These are phyloP conservation scores for Anableps anableps DNA, from an alignment of 2,797 vertebrate genomes.

Conservation along the genomic window DNA sequence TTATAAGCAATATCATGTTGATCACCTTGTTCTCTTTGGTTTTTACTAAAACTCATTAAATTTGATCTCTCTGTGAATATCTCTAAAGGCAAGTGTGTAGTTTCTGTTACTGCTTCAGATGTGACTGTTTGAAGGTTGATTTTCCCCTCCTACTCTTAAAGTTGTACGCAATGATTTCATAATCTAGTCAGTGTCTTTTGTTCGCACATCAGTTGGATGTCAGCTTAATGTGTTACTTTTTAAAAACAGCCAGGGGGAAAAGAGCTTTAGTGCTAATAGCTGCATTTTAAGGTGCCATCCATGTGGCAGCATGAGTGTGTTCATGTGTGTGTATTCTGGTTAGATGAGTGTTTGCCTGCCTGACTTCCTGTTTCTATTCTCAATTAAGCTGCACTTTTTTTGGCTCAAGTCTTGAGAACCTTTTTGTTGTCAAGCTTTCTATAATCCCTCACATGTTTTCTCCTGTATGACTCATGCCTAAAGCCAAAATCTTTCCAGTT, in stretches of 20 bases:
- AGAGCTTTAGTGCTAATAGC: slow-evolving; percentile 22
- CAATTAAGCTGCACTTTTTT: slow-evolving; percentile 44
- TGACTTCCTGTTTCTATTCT: slow-evolving; percentile 32
- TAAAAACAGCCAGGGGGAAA: slow-evolving; percentile 20
- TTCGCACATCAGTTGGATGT: slow-evolving; percentile 43
- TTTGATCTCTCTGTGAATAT: background rate
- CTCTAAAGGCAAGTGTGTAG: background rate
- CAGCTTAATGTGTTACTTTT: slow-evolving; percentile 44
- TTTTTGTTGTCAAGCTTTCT: slow-evolving; percentile 54
- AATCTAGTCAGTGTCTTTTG: slow-evolving; percentile 43
- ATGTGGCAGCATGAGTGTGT: background rate
- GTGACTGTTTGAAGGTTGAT: slow-evolving; percentile 14
- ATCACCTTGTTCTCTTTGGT: background rate
- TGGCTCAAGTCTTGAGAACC: slow-evolving; percentile 22
- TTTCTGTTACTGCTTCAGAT: background rate
- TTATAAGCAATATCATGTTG: background rate
- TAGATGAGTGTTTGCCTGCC: slow-evolving; percentile 20
- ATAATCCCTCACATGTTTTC: slow-evolving; percentile 45
- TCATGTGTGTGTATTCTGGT: background rate
- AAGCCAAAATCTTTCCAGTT: slow-evolving; percentile 37
- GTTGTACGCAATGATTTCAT: slow-evolving; percentile 38
- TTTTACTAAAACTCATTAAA: slow-evolving; percentile 10
- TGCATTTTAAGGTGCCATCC: slow-evolving; percentile 27
- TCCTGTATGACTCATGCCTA: slow-evolving; percentile 41
- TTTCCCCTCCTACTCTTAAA: background rate